Percentiles rank a stretch among this genome's conserved stretches.
phyloP scores from a whole-genome alignment of 64 coral and sea anemone species.

The Dendrophyllia cribrosa region DNA sequence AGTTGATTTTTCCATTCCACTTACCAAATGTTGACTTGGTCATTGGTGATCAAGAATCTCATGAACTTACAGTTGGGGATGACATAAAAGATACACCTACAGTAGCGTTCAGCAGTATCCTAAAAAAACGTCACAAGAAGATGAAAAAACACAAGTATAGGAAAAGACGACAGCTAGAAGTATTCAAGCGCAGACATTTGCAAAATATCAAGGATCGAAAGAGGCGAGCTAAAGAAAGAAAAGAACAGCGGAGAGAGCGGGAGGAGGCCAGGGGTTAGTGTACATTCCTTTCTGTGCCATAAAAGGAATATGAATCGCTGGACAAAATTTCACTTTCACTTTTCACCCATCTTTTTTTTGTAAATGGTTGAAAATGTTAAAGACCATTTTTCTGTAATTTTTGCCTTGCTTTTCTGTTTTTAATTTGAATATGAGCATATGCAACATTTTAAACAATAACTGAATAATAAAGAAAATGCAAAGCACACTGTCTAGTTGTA shows the following conservation, averaged over 20 bases:
- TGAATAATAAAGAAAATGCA: no score
- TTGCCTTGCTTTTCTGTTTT: no score
- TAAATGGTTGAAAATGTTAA: no score
- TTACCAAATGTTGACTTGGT: not conserved
- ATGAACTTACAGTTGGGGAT: slow-evolving; percentile 2
- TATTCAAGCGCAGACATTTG: slow-evolving; percentile 85
- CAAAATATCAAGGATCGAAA: slow-evolving; percentile 81
- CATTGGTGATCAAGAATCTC: slow-evolving; percentile 24
- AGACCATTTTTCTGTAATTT: no score
- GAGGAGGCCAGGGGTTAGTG: not conserved
- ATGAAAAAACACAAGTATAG: slow-evolving; percentile 96
- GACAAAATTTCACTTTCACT: no score
- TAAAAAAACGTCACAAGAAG: slow-evolving; percentile 85
- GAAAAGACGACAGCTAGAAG: slow-evolving; percentile 79
- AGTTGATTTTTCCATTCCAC: not conserved
- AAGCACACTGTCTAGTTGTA: no score
- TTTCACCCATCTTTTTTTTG: no score
- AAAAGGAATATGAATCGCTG: no score
- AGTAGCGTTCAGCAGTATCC: slow-evolving; percentile 62
- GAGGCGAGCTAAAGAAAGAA: slow-evolving; percentile 58
- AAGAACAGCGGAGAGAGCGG: slow-evolving; percentile 35
- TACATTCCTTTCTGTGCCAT: not conserved
- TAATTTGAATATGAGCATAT: no score
- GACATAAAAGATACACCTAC: slow-evolving; percentile 5
- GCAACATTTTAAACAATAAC: no score